Percentiles rank a stretch among this genome's conserved stretches.
These are phyloP conservation scores for Ciconia boyciana DNA, from an alignment of 2,113 vertebrate genomes.

Conservation along the genomic window DNA sequence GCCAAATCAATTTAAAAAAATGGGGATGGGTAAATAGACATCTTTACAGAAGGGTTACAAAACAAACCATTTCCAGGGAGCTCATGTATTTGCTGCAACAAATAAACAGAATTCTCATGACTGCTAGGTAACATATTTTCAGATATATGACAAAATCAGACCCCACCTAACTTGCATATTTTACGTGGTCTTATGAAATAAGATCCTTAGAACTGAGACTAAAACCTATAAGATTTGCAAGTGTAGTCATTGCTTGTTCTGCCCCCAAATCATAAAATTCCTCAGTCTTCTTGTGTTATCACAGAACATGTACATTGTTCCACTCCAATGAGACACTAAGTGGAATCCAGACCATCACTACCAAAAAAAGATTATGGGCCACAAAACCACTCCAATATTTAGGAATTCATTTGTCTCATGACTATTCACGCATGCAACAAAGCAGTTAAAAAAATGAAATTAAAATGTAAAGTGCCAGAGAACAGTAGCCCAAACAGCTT, in stretches of 20 bases:
- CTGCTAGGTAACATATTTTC: background rate
- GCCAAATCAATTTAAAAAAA: background rate
- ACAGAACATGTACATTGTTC: background rate
- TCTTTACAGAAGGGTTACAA: background rate
- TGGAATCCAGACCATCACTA: background rate
- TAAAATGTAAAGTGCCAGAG: background rate
- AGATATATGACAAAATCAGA: background rate
- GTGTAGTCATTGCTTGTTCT: fast-evolving
- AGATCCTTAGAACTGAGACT: background rate
- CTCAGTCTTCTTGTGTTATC: background rate
- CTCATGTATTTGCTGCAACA: background rate
- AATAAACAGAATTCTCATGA: background rate
- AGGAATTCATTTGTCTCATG: background rate
- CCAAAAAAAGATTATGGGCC: background rate
- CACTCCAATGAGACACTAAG: background rate
- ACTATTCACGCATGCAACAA: background rate
- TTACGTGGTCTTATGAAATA: background rate
- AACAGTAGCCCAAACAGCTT: background rate
- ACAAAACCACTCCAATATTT: background rate
- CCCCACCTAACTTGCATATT: background rate
- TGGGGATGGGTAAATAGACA: background rate
- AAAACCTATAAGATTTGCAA: background rate
- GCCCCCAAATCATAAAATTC: background rate
- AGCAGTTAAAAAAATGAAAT: background rate
- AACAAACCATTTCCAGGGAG: background rate